Evolutionary conservation across 2,888 invertebrate species (phyloP).

Genomic region (Glyphotaelius pellucidus): DNA sequence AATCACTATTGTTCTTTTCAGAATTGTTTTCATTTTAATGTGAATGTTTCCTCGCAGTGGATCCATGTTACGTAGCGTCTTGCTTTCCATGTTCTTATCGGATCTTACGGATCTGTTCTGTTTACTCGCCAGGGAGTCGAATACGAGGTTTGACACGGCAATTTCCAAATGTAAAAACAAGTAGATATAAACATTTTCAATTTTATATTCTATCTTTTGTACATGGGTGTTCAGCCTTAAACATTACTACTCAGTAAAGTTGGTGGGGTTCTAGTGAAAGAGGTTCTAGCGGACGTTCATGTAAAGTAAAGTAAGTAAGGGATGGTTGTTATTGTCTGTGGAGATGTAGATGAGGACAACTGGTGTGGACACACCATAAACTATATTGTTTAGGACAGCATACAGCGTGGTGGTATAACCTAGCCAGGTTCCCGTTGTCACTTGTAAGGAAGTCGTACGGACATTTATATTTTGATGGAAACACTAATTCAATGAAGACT

Average conservation of each 20-base stretch:
- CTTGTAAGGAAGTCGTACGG: conserved; percentile 56
- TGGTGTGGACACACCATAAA: conserved; percentile 64
- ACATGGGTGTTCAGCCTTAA: conserved; percentile 34
- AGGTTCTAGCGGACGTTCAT: neutral
- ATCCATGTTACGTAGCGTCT: neutral
- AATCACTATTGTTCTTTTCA: conserved; percentile 40
- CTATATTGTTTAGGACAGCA: conserved; percentile 63
- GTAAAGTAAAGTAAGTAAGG: conserved; percentile 5
- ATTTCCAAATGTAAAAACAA: conserved; percentile 52
- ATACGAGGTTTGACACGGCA: neutral
- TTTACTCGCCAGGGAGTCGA: neutral
- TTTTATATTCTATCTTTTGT: conserved; percentile 66
- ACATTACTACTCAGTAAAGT: neutral
- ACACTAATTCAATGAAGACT: conserved; percentile 63
- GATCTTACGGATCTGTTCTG: conserved; percentile 2
- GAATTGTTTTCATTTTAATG: conserved; percentile 62
- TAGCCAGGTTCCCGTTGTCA: conserved; percentile 56
- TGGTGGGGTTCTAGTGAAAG: neutral
- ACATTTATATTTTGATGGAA: conserved; percentile 65
- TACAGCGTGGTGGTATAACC: conserved; percentile 65
- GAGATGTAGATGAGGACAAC: conserved; percentile 12
- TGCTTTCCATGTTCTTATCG: conserved; percentile 13
- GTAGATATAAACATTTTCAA: conserved; percentile 64
- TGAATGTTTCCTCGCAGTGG: conserved; percentile 53
- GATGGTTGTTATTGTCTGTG: conserved; percentile 32